Conservation (phyloP, 2,113 vertebrate species). For the Numenius arquata region DNA sequence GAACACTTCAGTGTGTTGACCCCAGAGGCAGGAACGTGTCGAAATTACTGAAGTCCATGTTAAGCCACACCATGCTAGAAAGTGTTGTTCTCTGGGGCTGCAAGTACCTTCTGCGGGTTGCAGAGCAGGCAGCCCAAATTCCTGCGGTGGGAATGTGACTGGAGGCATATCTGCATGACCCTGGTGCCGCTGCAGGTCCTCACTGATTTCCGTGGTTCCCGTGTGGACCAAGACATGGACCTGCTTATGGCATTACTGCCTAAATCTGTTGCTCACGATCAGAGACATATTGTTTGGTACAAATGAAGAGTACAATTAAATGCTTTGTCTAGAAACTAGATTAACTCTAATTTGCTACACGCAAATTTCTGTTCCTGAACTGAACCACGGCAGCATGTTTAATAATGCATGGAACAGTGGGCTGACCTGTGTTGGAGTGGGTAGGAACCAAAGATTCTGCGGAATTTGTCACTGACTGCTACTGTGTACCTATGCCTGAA, state of each 20-base stretch:
- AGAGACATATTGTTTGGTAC: not conserved
- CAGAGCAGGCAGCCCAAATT: not conserved
- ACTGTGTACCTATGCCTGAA: not conserved
- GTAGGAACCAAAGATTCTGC: not conserved
- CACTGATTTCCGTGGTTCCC: accelerated
- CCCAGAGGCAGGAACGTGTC: not conserved
- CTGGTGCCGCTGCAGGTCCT: not conserved
- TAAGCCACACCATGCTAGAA: not conserved
- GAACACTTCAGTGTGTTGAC: not conserved
- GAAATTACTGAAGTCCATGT: not conserved
- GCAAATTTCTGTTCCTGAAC: not conserved
- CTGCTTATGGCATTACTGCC: not conserved
- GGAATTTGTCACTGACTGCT: not conserved
- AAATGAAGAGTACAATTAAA: not conserved
- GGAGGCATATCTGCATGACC: not conserved
- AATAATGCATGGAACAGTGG: not conserved
- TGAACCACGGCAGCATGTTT: not conserved
- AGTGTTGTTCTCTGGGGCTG: not conserved
- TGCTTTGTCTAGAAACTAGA: not conserved
- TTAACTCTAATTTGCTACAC: not conserved
- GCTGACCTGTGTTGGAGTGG: not conserved
- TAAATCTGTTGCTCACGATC: not conserved
- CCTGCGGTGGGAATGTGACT: not conserved
- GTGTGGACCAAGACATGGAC: not conserved
- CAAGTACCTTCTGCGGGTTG: not conserved